phyloP scores from a whole-genome alignment of 2,797 vertebrate genomes.

The Nannoperca obscura region DNA sequence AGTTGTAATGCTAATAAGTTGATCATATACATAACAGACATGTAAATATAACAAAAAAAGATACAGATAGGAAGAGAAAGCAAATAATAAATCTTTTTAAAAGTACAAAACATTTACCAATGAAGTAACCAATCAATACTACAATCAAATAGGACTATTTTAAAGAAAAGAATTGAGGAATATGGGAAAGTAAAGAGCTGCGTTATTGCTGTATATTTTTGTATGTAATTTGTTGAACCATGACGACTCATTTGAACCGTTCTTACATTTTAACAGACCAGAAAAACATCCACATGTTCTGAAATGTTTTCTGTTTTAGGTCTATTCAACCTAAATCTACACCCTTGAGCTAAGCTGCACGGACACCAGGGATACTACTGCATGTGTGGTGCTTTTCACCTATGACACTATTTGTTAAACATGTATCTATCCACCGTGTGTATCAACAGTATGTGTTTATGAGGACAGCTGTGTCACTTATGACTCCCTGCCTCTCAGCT shows the following conservation, averaged over 20 bases:
- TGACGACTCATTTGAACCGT: not conserved
- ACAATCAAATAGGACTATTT: too few relatives aligned
- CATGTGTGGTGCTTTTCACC: not conserved
- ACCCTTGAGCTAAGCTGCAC: not conserved
- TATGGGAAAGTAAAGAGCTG: too few relatives aligned
- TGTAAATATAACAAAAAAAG: not conserved
- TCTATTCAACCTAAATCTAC: not conserved
- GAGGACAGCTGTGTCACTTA: constrained; percentile 70
- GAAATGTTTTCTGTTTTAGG: not conserved
- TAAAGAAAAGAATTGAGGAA: too few relatives aligned
- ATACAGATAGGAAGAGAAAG: not conserved
- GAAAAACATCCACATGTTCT: not conserved
- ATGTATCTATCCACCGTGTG: constrained; percentile 15
- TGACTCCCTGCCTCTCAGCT: constrained; percentile 22
- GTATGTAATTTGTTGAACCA: not conserved
- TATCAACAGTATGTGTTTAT: constrained; percentile 35
- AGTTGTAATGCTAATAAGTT: not conserved
- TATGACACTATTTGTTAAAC: constrained; percentile 25
- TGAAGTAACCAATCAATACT: not conserved
- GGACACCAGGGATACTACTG: not conserved
- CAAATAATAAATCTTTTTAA: too few relatives aligned
- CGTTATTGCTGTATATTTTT: too few relatives aligned
- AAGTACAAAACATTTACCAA: not conserved
- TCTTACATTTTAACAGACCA: not conserved
- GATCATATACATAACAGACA: not conserved